Evolutionary conservation across 2,113 vertebrate genomes (phyloP).

Genomic region (Coturnix japonica): DNA sequence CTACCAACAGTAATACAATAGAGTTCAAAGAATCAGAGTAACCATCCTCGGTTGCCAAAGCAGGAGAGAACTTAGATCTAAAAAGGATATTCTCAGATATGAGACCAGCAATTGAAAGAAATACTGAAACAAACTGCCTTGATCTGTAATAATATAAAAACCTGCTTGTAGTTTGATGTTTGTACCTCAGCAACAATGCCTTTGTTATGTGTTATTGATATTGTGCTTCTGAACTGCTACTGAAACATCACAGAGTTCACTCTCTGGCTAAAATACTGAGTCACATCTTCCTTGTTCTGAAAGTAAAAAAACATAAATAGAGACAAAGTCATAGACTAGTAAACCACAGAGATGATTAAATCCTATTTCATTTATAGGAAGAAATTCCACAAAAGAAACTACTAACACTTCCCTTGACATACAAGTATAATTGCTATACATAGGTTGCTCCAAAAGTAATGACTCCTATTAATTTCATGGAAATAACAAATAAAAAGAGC

Average conservation of each 20-base stretch:
- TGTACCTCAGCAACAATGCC: neutral
- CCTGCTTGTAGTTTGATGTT: neutral
- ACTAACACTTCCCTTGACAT: neutral
- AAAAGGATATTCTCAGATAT: neutral
- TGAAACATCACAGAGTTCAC: neutral
- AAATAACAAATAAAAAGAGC: too few species aligned
- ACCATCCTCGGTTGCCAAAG: neutral
- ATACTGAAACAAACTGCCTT: neutral
- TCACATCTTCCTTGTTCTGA: neutral
- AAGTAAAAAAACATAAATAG: neutral
- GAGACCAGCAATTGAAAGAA: neutral
- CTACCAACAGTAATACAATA: neutral
- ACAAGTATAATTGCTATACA: neutral
- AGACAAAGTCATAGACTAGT: neutral
- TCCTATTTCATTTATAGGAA: neutral
- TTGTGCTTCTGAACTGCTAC: neutral
- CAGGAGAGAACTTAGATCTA: neutral
- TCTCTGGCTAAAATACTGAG: neutral
- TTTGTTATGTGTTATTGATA: neutral
- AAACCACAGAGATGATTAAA: neutral
- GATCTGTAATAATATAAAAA: neutral
- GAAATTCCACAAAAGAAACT: neutral
- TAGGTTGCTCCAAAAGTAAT: too few species aligned
- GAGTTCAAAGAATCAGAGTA: neutral
- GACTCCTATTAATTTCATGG: too few species aligned